Base-by-base conservation (phyloP, 2,888 invertebrate species). In the Ephialtes manifestator region DNA sequence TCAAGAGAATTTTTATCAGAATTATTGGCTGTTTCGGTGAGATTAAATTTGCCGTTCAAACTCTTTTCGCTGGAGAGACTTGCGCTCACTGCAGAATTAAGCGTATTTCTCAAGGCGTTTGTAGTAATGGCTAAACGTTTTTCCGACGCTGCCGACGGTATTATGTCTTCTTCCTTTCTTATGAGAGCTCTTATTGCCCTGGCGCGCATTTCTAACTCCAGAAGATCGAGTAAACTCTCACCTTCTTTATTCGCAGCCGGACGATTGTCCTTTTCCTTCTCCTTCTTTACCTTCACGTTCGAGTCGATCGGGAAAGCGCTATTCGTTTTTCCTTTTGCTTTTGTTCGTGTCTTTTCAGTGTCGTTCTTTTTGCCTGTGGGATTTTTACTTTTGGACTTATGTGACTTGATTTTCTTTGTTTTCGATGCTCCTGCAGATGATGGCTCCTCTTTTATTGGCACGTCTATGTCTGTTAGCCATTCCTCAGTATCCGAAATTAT, bases 201-300 rank as follows among this genome's bases (percentile, higher is more conserved):
- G 0, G 95, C 96, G 88, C 95, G 94, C 95, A 96, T 95, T 91
- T 96, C 95, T 70, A 96, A 90, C 88, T 96, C 95, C 72, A 96
- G 90, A 43, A 96, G 92, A 90, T 95, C 95, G 85, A 95, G 92
- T 35, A 95, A 91, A 88, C 94, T 94, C 82, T 95, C 94, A 0
- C 94, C 94, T 81, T 94, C 94, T 78, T 94, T 93, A 78, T 90
- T 90, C 72, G 92, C 90, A 35, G 39, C 51, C 7, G 83, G 74
- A 4, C 89, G 89, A 71, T 88, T 90, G 8, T 88, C 88, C 15
- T 88, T 88, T 68, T 93, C 92, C 28, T 88, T 88, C 70, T 93
- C 92, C 28, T 88, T 86, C 79, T 93, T 93, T 18, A 92, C 74
- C 81, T 89, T 91, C 7, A 88, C 58, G 11, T 87, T 85, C n/a